Percentiles rank a stretch among this genome's conserved stretches.
Evolutionary conservation across 2,888 invertebrate genomes (phyloP).

Genomic region (Andrena chrysosceles): DNA sequence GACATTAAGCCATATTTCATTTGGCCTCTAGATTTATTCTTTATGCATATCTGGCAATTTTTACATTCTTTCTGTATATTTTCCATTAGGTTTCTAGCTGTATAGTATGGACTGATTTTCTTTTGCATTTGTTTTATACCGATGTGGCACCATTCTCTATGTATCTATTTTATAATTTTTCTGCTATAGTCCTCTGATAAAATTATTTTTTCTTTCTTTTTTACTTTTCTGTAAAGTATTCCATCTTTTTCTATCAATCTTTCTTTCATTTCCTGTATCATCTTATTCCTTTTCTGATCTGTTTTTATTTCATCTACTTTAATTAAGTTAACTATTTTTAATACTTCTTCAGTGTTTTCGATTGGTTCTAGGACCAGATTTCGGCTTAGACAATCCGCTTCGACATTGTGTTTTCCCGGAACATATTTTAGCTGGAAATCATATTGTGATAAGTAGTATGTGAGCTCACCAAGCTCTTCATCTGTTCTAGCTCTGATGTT

Average conservation of each 20-base stretch:
- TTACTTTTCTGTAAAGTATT: constrained; percentile 32
- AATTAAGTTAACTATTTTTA: constrained; percentile 62
- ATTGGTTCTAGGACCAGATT: constrained; percentile 12
- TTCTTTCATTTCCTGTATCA: constrained; percentile 29
- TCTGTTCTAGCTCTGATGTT: constrained; percentile 71
- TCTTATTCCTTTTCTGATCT: constrained; percentile 54
- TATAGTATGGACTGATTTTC: not conserved
- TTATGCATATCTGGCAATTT: constrained; percentile 20
- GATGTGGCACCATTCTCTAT: constrained; percentile 19
- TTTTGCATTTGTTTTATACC: constrained; percentile 7
- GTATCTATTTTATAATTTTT: constrained; percentile 21
- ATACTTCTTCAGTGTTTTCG: constrained; percentile 57
- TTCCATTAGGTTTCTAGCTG: constrained; percentile 16
- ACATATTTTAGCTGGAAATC: constrained; percentile 66
- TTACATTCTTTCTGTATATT: constrained; percentile 59
- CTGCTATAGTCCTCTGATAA: constrained; percentile 37
- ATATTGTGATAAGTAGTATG: constrained; percentile 41
- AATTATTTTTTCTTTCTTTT: constrained; percentile 31
- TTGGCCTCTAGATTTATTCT: constrained; percentile 25
- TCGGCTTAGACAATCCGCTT: constrained; percentile 50
- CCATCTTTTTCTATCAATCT: constrained; percentile 29
- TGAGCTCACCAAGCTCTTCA: constrained; percentile 68
- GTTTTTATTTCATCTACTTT: constrained; percentile 54
- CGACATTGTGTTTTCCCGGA: constrained; percentile 61
- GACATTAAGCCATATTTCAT: constrained; percentile 13